A percentile compares a stretch with the other conserved stretches of the same genome.
phyloP scores from a whole-genome alignment of 2,797 vertebrate species.

The Parauchenoglanis punctatus region DNA sequence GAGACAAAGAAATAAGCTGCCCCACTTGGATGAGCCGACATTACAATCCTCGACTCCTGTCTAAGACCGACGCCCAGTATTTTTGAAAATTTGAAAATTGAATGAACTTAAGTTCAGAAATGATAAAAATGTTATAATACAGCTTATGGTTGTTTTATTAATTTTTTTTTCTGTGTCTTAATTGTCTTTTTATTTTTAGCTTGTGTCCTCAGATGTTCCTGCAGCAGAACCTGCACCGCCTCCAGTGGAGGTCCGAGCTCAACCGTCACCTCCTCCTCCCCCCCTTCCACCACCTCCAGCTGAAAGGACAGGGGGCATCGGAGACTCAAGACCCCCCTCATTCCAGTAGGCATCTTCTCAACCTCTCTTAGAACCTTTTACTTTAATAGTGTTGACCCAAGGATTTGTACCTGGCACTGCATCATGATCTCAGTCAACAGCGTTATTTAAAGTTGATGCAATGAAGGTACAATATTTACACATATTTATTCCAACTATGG shows the following conservation, averaged over 20 bases:
- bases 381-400: slow-evolving; percentile 22
- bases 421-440: slow-evolving; percentile 14
- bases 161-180: not conserved
- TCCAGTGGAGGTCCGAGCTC: slow-evolving; percentile 74
- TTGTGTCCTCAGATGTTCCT: slow-evolving; percentile 85
- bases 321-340: slow-evolving; percentile 89
- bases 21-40: not conserved
- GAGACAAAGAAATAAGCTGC: not conserved
- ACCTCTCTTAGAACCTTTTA: slow-evolving; percentile 10
- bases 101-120: not conserved
- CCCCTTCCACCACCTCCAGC: slow-evolving; percentile 83
- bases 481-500: not conserved
- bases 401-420: slow-evolving; percentile 24
- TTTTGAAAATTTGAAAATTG: not conserved
- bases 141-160: not conserved
- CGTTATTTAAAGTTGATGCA: slow-evolving; percentile 6
- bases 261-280: slow-evolving; percentile 83
- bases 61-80: not conserved
- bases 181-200: slow-evolving; percentile 61
- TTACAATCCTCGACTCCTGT: not conserved
- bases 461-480: not conserved
- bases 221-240: slow-evolving; percentile 69
- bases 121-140: not conserved
- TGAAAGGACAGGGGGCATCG: slow-evolving; percentile 88
- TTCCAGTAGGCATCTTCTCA: slow-evolving; percentile 82